Conservation (phyloP, 2,888 invertebrate genomes). For the Selenia dentaria region DNA sequence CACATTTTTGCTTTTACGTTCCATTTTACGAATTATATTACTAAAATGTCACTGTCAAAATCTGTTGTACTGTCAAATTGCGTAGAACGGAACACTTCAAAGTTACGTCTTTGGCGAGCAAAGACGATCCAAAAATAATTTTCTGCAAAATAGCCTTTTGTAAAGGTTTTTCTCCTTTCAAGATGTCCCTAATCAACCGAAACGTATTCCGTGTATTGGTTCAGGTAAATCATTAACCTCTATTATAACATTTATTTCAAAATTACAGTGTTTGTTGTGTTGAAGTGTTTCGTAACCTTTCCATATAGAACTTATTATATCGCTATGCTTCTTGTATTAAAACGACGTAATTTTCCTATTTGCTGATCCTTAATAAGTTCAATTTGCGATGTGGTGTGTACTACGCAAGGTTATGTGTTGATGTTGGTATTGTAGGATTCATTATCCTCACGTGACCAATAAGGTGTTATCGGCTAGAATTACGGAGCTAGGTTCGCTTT, state of each 20-base stretch:
- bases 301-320: constrained; percentile 11
- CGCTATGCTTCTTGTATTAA: constrained; percentile 24
- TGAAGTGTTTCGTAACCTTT: constrained; percentile 71
- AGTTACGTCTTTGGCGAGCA: constrained; percentile 55
- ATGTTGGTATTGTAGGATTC: background rate
- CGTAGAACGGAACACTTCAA: constrained; percentile 40
- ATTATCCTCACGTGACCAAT: constrained; percentile 23
- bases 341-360: constrained; percentile 19
- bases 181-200: constrained; percentile 72
- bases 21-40: constrained; percentile 8
- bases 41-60: background rate
- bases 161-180: constrained; percentile 37
- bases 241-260: too few relatives aligned
- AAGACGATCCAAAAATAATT: constrained; percentile 65
- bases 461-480: background rate
- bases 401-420: background rate
- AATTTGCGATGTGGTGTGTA: constrained; percentile 1
- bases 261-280: constrained; percentile 12
- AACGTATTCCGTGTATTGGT: constrained; percentile 67
- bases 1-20: too few relatives aligned
- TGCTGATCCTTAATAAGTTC: constrained; percentile 8
- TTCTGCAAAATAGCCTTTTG: constrained; percentile 48
- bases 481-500: background rate
- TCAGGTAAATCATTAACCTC: constrained; percentile 61
- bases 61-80: constrained; percentile 33